Evolutionary conservation across 2,797 vertebrate genomes (phyloP), one percentile per base, ranked within the genome.

Genomic region (Triplophysa bombifrons): DNA sequence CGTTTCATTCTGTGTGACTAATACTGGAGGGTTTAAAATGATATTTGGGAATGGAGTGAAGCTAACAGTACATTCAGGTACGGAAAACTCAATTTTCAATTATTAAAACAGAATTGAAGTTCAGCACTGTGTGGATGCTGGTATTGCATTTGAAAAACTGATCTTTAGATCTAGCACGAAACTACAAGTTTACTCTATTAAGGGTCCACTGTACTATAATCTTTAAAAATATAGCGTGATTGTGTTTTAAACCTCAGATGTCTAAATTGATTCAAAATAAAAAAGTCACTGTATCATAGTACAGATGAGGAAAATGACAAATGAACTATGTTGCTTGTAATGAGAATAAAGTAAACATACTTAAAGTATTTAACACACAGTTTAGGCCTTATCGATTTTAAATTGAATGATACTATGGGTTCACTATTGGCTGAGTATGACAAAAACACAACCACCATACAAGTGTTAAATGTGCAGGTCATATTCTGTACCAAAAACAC

Each of bases 21-120:
- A 65, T 77, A 14, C 25, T 34, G 80, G 71, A 65, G 44, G 48
- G 1, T 0, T 0, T 53, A 79, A 79, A 41, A 1, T 87, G 0
- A 74, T 80, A 64, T 86, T 86, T 80, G 86, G 74, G 46, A 72
- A 48, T 0, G 86, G 86, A 70, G 80, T 77, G 34, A 78, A 78
- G 25, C 68, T 87, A 46, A 79, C 53, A 27, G 65, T 84, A 30
- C 20, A 78, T 30, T 70, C 83, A 83, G 84, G 86, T 84, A 86
- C 61, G 20, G 14, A 12, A 22, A 78, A 7, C 17, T 20, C 17
- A 19, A 76, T 72, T 81, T 61, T 41, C 16, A 7, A 20, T 7
- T 30, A 64, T 25, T 25, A 25, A 25, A 25, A 25, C 25, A 27
- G 25, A 27, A 27, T 27, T 27, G 55, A 60, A 30, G 12, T 14